Percentiles rank a stretch among this genome's conserved stretches.
phyloP scores from a whole-genome alignment of 2,113 vertebrate genomes.

The Eudyptes chrysolophus region DNA sequence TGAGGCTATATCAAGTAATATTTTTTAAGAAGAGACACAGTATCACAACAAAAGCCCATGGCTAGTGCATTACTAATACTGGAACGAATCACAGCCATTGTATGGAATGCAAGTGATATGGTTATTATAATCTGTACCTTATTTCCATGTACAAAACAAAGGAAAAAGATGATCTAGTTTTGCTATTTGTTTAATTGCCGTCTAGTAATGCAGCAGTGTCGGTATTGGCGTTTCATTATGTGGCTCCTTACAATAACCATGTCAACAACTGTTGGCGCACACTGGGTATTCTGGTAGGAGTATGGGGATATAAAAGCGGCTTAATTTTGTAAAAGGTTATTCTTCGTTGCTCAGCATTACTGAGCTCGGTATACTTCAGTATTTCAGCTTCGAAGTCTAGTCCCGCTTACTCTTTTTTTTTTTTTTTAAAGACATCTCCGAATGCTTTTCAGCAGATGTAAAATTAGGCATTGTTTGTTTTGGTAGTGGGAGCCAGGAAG shows the following conservation, averaged over 20 bases:
- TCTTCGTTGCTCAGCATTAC: not conserved
- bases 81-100: not conserved
- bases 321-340: not conserved
- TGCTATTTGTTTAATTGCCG: not conserved
- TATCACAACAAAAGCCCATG: accelerated
- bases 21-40: not conserved
- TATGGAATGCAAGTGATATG: not conserved
- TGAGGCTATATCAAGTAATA: not conserved
- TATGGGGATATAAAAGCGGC: not conserved
- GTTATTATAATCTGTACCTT: not conserved
- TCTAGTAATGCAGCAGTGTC: not conserved
- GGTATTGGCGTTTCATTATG: not conserved
- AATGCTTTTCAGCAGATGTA: not conserved
- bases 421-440: not conserved
- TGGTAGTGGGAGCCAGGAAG: slow-evolving; percentile 15
- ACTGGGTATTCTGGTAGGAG: not conserved
- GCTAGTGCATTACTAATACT: not conserved
- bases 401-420: not conserved
- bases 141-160: not conserved
- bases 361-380: not conserved
- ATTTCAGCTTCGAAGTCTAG: not conserved
- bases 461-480: slow-evolving; percentile 23
- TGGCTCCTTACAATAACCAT: not conserved
- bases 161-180: not conserved
- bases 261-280: accelerated